phyloP scores from a whole-genome alignment of 2,888 invertebrate species.

The Drymonia ruficornis region DNA sequence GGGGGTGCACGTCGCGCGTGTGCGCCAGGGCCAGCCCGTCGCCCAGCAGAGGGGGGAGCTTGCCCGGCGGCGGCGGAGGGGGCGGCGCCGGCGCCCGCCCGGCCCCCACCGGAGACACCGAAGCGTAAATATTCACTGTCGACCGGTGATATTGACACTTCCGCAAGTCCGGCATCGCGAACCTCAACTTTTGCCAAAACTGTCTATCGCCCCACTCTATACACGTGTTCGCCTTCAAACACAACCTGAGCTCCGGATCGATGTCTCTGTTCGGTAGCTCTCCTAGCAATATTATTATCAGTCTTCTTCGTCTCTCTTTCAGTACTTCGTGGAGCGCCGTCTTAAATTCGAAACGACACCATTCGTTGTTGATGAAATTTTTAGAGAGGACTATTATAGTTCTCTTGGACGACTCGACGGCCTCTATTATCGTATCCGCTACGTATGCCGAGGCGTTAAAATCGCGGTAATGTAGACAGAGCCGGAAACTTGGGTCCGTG shows the following conservation, averaged over 20 bases:
- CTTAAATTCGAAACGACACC: conserved; percentile 98
- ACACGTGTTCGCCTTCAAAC: conserved; percentile 95
- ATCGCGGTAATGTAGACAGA: conserved; percentile 96
- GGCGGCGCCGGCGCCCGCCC: conserved; percentile 86
- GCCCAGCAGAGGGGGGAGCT: conserved; percentile 85
- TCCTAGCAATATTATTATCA: conserved; percentile 95
- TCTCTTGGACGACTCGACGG: conserved; percentile 95
- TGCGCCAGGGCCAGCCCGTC: conserved; percentile 76
- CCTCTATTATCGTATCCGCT: conserved; percentile 96
- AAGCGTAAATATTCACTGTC: conserved; percentile 89
- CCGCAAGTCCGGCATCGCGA: conserved; percentile 93
- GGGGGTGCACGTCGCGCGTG: conserved; percentile 72
- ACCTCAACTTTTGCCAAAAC: conserved; percentile 98
- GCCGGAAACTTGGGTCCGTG: conserved; percentile 91
- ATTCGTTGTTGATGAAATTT: conserved; percentile 97
- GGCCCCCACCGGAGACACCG: conserved; percentile 84
- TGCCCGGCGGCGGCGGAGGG: conserved; percentile 86
- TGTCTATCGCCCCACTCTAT: conserved; percentile 97
- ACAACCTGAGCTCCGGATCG: conserved; percentile 95
- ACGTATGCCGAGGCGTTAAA: conserved; percentile 95
- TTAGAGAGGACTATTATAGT: conserved; percentile 96
- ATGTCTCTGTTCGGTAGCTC: conserved; percentile 95
- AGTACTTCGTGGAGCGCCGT: conserved; percentile 96
- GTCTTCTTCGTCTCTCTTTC: conserved; percentile 92
- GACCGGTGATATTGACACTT: conserved; percentile 87